Evolutionary conservation across 2,888 invertebrate genomes (phyloP).

Genomic region (Eupithecia subfuscata): DNA sequence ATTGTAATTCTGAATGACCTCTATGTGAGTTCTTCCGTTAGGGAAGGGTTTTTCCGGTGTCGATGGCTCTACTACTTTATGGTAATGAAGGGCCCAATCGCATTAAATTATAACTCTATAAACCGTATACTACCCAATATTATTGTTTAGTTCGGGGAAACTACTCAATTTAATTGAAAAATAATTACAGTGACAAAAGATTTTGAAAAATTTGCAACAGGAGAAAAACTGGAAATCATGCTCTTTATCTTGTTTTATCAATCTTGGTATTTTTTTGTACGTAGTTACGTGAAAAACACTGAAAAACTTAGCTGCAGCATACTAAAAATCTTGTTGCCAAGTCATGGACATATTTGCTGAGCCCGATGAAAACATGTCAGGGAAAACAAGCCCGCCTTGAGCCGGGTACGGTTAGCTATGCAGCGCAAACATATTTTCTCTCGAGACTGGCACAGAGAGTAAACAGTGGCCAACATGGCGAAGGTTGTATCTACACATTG

Average conservation of each 20-base stretch:
- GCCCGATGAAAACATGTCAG: conserved; percentile 74
- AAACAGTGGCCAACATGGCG: conserved; percentile 78
- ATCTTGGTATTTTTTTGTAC: neutral
- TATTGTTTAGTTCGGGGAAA: neutral
- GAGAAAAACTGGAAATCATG: neutral
- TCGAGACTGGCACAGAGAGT: conserved; percentile 80
- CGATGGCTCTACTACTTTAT: conserved; percentile 16
- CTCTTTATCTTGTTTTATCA: neutral
- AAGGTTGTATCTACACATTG: conserved; percentile 61
- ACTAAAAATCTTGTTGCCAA: conserved; percentile 30
- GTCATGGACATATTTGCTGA: conserved; percentile 60
- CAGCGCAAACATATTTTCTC: conserved; percentile 83
- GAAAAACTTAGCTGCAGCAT: neutral
- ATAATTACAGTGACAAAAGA: neutral
- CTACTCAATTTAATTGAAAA: neutral
- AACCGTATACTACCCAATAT: neutral
- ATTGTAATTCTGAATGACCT: conserved; percentile 31
- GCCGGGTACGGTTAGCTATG: conserved; percentile 75
- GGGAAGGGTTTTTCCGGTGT: conserved; percentile 30
- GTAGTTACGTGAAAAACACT: neutral
- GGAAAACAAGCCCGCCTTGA: conserved; percentile 69
- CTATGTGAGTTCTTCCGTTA: conserved; percentile 21
- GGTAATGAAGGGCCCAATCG: conserved; percentile 15
- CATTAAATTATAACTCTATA: neutral
- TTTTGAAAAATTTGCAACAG: neutral